phyloP scores from a whole-genome alignment of 2,797 vertebrate genomes.

The Harpagifer antarcticus region DNA sequence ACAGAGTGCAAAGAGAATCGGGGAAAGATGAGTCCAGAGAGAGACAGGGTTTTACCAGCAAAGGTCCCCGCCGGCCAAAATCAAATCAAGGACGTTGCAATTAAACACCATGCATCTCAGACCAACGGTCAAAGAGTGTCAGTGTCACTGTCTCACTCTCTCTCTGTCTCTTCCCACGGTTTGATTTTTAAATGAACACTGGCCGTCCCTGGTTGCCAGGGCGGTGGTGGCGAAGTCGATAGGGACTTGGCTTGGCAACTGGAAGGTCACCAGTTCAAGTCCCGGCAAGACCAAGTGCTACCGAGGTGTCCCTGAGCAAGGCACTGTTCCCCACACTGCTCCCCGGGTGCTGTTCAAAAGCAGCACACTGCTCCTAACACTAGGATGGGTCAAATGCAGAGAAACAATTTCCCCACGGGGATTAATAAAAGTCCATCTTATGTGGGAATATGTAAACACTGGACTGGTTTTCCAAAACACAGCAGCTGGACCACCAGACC shows the following conservation, averaged over 20 bases:
- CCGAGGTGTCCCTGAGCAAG: too few species aligned
- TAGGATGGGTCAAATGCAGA: too few species aligned
- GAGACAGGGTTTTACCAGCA: neutral
- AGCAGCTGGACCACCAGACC: conserved; percentile 50
- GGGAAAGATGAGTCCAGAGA: neutral
- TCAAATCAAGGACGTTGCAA: neutral
- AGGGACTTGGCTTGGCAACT: too few species aligned
- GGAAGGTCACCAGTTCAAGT: too few species aligned
- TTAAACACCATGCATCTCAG: conserved; percentile 1
- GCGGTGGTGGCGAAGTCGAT: too few species aligned
- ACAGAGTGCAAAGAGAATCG: neutral
- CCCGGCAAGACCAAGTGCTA: too few species aligned
- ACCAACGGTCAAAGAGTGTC: conserved; percentile 16
- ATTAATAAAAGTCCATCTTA: too few species aligned
- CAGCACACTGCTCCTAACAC: too few species aligned
- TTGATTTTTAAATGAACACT: conserved; percentile 56
- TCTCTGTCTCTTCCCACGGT: conserved; percentile 62
- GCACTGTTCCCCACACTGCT: too few species aligned
- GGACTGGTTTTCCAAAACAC: conserved; percentile 75
- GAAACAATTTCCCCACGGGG: too few species aligned
- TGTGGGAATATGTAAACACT: conserved; percentile 64
- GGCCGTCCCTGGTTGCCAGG: conserved; percentile 53
- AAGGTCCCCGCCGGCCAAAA: neutral
- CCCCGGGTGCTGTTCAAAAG: too few species aligned
- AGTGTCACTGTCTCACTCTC: conserved; percentile 22